Percentiles rank a stretch among this genome's conserved stretches.
Evolutionary conservation across 2,888 invertebrate species (phyloP).

Genomic region (Mythimna loreyi): DNA sequence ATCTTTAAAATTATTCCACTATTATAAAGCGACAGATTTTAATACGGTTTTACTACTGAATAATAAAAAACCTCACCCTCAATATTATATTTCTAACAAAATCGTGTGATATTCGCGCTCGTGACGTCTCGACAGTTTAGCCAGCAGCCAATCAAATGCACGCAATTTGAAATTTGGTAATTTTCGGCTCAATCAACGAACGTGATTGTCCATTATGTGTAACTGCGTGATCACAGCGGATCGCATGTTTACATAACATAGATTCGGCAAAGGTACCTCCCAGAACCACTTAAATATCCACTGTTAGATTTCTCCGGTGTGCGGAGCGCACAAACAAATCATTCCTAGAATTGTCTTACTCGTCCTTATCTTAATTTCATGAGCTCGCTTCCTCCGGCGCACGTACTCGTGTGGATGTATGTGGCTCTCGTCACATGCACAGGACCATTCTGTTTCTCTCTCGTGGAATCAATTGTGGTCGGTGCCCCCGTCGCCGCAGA

Average conservation of each 20-base stretch:
- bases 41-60: conserved; percentile 45
- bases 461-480: conserved; percentile 86
- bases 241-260: conserved; percentile 60
- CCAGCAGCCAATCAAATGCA: conserved; percentile 56
- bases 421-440: conserved; percentile 63
- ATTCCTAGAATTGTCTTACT: conserved; percentile 61
- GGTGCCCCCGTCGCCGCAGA: conserved; percentile 82
- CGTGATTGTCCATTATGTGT: conserved; percentile 50
- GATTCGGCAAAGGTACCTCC: conserved; percentile 32
- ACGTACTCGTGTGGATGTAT: conserved; percentile 48
- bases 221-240: conserved; percentile 47
- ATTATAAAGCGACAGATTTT: conserved; percentile 50
- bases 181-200: conserved; percentile 57
- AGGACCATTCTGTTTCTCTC: conserved; percentile 69
- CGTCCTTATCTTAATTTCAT: conserved; percentile 67
- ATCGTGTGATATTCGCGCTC: conserved; percentile 55
- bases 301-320: conserved; percentile 53
- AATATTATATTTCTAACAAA: conserved; percentile 45
- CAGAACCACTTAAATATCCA: conserved; percentile 55
- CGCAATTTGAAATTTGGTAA: conserved; percentile 58
- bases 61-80: conserved; percentile 48
- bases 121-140: conserved; percentile 42
- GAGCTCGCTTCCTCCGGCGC: conserved; percentile 58
- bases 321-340: conserved; percentile 59
- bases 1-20: conserved; percentile 63